phyloP scores from a whole-genome alignment of 1,140 invertebrate species.

The Drosophila miranda region DNA sequence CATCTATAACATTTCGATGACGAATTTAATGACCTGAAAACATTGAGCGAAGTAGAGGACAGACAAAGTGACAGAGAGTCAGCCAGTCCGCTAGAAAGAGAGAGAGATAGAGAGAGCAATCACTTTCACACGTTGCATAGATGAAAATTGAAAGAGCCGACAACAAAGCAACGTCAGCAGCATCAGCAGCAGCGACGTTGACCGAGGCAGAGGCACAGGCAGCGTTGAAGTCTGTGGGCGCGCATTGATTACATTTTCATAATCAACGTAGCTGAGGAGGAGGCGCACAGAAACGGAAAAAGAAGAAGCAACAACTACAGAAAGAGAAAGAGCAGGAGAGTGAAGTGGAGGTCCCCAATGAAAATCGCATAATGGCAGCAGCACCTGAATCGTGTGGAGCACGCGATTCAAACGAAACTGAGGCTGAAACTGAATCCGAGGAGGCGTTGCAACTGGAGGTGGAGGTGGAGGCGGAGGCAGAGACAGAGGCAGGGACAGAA shows the following conservation, averaged over 20 bases:
- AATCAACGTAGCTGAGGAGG: conserved; percentile 51
- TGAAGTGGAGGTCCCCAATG: conserved; percentile 39
- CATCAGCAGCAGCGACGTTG: conserved; percentile 39
- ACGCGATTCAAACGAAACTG: conserved; percentile 59
- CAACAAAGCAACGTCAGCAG: conserved; percentile 47
- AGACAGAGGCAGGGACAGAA: conserved; percentile 1
- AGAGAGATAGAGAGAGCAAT: conserved; percentile 27
- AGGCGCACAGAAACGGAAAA: conserved; percentile 11
- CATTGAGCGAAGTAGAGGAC: not conserved
- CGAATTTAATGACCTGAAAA: conserved; percentile 70
- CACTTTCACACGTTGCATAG: conserved; percentile 70
- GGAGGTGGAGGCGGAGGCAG: conserved; percentile 13
- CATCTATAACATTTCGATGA: conserved; percentile 49
- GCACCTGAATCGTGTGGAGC: conserved; percentile 69
- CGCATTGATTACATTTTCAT: conserved; percentile 69
- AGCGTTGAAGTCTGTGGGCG: conserved; percentile 37
- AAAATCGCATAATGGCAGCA: conserved; percentile 72
- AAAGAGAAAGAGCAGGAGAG: conserved; percentile 24
- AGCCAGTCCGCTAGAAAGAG: not conserved
- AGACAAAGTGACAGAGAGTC: conserved; percentile 1
- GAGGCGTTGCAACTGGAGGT: conserved; percentile 47
- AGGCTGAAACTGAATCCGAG: conserved; percentile 23
- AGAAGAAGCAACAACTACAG: conserved; percentile 11
- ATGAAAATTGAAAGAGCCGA: conserved; percentile 58
- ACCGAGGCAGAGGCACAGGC: conserved; percentile 23